Percentiles rank a stretch among this genome's conserved stretches.
Conservation (phyloP, 2,113 vertebrate genomes). For the Leucosticte australis region DNA sequence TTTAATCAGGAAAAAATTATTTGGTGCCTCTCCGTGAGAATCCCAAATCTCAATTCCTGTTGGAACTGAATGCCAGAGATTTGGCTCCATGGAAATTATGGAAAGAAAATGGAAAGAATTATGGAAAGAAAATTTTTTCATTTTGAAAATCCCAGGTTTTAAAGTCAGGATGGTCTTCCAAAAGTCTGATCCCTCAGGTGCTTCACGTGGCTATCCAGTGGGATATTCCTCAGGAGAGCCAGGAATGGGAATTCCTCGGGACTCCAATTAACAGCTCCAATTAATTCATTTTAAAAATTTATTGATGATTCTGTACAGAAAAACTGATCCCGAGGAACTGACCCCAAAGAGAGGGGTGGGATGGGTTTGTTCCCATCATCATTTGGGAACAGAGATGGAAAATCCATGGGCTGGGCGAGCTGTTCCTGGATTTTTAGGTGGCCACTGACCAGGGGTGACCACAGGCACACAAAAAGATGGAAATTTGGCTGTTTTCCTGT, state of each 20-base stretch:
- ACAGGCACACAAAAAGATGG: neutral
- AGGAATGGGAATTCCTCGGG: too few species aligned
- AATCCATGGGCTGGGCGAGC: neutral
- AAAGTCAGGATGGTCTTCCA: neutral
- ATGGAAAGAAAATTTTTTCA: neutral
- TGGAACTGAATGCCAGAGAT: fast-evolving
- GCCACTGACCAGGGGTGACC: neutral
- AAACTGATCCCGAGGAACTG: neutral
- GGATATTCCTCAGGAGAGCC: neutral
- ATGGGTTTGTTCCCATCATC: neutral
- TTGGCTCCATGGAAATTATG: neutral
- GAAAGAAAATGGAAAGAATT: fast-evolving
- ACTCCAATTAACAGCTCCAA: neutral
- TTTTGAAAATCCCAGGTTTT: neutral
- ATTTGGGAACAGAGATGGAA: neutral
- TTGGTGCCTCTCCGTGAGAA: neutral
- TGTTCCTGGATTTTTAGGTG: neutral
- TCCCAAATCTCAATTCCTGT: neutral
- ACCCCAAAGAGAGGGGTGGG: neutral
- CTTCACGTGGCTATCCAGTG: neutral
- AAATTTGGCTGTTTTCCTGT: neutral
- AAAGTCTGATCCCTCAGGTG: fast-evolving
- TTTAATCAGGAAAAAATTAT: neutral
- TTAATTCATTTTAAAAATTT: neutral
- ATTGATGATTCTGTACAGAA: neutral